Evolutionary conservation across 2,888 invertebrate genomes (phyloP).

Genomic region (Ichneumoninae sp.): DNA sequence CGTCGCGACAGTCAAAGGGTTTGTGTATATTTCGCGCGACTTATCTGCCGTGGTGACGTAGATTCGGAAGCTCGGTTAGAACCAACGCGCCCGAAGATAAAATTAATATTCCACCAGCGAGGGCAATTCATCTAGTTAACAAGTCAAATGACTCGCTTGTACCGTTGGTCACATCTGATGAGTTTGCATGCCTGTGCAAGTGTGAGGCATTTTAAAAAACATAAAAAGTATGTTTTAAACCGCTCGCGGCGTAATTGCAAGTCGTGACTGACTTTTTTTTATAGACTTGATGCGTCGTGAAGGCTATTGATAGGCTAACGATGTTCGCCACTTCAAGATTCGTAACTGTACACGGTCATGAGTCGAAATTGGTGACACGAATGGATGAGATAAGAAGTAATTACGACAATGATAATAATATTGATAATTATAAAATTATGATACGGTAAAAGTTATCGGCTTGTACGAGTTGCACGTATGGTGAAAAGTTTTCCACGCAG

Average conservation of each 20-base stretch:
- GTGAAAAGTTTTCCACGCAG: too few species aligned
- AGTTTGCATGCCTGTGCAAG: constrained; percentile 23
- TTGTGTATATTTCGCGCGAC: constrained; percentile 51
- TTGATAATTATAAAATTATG: too few species aligned
- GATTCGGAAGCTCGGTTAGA: constrained; percentile 21
- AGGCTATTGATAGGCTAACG: too few species aligned
- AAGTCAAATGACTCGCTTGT: constrained; percentile 55
- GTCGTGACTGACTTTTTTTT: too few species aligned
- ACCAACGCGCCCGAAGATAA: constrained; percentile 49
- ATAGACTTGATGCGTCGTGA: too few species aligned
- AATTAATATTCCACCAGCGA: constrained; percentile 60
- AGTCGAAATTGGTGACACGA: too few species aligned
- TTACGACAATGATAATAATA: not conserved
- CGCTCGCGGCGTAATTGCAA: not conserved
- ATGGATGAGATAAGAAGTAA: too few species aligned
- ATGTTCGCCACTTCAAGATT: too few species aligned
- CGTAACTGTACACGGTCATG: too few species aligned
- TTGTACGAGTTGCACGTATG: too few species aligned
- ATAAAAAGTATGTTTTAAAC: not conserved
- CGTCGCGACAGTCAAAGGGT: constrained; percentile 6
- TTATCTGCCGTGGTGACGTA: constrained; percentile 7
- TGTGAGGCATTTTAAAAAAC: not conserved
- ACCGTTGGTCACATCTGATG: constrained; percentile 47
- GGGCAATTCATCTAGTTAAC: constrained; percentile 62
- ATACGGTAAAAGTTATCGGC: too few species aligned